Evolutionary conservation across 2,797 vertebrate genomes (phyloP).

Genomic region (Danio tinwini): DNA sequence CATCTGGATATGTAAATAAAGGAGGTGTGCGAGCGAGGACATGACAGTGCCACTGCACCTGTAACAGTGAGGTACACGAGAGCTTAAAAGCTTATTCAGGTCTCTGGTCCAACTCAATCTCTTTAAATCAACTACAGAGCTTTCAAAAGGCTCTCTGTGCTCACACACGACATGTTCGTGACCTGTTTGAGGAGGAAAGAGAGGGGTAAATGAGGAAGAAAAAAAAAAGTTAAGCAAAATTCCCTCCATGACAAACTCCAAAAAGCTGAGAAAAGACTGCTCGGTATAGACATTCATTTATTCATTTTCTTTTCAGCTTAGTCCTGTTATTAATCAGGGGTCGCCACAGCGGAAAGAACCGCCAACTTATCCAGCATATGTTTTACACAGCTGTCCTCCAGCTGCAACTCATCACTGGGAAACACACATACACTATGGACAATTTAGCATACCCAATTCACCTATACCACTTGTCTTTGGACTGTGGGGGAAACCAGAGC

Average conservation of each 20-base stretch:
- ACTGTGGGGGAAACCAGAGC: no score
- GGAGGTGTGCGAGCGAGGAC: conserved; percentile 61
- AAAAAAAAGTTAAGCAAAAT: background rate
- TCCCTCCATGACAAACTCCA: background rate
- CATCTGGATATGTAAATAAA: conserved; percentile 69
- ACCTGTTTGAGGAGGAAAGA: conserved; percentile 39
- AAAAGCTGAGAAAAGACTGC: background rate
- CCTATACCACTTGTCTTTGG: no score
- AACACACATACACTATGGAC: no score
- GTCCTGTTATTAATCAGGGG: no score
- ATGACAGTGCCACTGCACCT: conserved; percentile 65
- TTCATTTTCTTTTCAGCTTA: no score
- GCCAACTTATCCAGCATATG: no score
- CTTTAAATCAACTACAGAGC: conserved; percentile 49
- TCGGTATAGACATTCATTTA: no score
- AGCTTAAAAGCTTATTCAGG: conserved; percentile 79
- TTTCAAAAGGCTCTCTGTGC: conserved; percentile 51
- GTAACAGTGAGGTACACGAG: conserved; percentile 61
- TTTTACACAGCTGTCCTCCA: no score
- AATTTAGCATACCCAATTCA: no score
- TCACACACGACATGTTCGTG: conserved; percentile 42
- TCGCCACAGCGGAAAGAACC: no score
- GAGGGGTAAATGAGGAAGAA: conserved; percentile 17
- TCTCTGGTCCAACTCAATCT: conserved; percentile 57
- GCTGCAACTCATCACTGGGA: no score